These are phyloP conservation scores for Platyrinchus mystaceus DNA, from an alignment of 2,797 vertebrate genomes.

Conservation along the genomic window DNA sequence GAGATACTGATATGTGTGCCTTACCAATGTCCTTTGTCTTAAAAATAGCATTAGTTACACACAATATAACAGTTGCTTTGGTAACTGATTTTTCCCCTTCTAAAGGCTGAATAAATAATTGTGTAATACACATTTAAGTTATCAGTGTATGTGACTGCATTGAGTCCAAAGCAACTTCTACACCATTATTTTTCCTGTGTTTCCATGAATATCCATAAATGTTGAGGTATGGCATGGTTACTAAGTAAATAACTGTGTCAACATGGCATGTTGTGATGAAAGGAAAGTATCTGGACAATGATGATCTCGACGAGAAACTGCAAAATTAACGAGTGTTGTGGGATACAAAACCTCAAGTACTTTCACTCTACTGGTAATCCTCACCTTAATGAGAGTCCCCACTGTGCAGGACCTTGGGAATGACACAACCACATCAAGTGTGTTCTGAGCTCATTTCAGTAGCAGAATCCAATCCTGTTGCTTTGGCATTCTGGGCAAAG, in stretches of 20 bases:
- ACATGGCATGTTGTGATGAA: neutral
- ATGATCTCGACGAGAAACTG: neutral
- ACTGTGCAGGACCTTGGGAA: neutral
- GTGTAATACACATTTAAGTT: conserved; percentile 37
- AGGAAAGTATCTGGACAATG: neutral
- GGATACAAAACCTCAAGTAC: neutral
- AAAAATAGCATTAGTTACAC: conserved; percentile 57
- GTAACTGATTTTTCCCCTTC: conserved; percentile 47
- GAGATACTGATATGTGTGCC: conserved; percentile 1
- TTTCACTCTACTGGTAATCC: neutral
- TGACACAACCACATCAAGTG: neutral
- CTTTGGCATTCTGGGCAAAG: neutral
- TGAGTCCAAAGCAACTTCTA: neutral
- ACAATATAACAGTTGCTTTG: conserved; percentile 61
- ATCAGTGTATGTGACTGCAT: neutral
- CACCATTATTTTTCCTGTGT: neutral
- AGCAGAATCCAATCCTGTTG: neutral
- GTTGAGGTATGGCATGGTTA: neutral
- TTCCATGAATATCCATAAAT: conserved; percentile 7
- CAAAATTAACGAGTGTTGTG: neutral
- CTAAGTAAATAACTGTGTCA: neutral
- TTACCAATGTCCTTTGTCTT: conserved; percentile 38
- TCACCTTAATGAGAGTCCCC: neutral
- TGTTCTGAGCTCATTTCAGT: neutral
- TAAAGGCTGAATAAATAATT: conserved; percentile 53